These are phyloP conservation scores for Philantomba maxwellii DNA, from an alignment of 2,113 vertebrate species.

Conservation along the genomic window DNA sequence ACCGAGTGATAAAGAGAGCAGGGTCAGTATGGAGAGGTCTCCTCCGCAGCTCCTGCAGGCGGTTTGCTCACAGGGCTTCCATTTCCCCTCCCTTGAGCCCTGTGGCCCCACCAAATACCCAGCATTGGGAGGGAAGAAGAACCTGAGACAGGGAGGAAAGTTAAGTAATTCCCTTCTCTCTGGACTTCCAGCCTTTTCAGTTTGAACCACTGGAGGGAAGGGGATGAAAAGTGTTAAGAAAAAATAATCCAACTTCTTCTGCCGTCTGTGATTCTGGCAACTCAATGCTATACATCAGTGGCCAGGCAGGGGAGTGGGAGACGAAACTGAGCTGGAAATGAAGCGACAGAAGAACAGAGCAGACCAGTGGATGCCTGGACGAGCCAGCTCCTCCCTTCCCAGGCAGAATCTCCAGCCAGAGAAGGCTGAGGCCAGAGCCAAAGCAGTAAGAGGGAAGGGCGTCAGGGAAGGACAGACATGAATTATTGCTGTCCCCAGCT, in stretches of 20 bases:
- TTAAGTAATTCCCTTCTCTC: not conserved
- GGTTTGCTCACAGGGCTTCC: not conserved
- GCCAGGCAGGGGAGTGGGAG: not conserved
- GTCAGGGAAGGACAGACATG: not conserved
- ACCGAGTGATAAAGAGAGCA: not conserved
- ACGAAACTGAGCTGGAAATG: not conserved
- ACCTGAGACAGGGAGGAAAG: not conserved
- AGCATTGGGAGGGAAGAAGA: not conserved
- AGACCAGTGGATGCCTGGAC: slow-evolving; percentile 11
- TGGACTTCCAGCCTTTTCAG: not conserved
- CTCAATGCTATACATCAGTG: not conserved
- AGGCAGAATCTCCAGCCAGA: not conserved
- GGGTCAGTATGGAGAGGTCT: not conserved
- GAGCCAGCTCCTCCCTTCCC: not conserved
- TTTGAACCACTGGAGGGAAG: not conserved
- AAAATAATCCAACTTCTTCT: not conserved
- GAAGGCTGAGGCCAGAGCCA: not conserved
- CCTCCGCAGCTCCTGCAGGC: not conserved
- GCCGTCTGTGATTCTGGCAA: not conserved
- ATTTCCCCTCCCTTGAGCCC: not conserved
- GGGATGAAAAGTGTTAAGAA: not conserved
- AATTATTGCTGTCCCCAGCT: not conserved
- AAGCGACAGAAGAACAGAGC: slow-evolving; percentile 8
- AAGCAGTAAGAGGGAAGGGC: not conserved
- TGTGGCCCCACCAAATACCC: not conserved